These are phyloP conservation scores for Rostratula benghalensis DNA, from an alignment of 2,113 vertebrate species.

Conservation along the genomic window DNA sequence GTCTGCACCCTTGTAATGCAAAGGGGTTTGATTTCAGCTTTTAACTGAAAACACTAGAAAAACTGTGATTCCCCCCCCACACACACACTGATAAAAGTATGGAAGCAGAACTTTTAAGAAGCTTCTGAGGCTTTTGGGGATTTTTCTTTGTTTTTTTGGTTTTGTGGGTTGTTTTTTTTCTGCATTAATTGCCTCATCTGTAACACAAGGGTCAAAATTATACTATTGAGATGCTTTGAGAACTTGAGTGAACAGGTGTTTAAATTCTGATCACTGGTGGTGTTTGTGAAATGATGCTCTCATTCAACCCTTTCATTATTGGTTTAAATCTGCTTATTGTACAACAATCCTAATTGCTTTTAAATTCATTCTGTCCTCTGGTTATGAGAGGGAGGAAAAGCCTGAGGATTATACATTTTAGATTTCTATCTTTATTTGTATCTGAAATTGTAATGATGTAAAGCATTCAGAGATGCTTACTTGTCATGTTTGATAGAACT, in stretches of 20 bases:
- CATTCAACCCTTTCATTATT: background rate
- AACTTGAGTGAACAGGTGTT: background rate
- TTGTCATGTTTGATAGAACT: background rate
- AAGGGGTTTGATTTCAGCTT: background rate
- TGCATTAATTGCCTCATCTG: background rate
- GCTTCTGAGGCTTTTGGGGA: background rate
- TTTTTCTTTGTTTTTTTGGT: too few species aligned
- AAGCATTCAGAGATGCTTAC: background rate
- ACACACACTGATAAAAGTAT: background rate
- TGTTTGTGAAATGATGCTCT: background rate
- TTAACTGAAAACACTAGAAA: background rate
- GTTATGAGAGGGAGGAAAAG: slow-evolving; percentile 6
- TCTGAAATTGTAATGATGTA: slow-evolving; percentile 12
- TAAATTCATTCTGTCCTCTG: background rate
- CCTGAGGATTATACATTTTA: background rate
- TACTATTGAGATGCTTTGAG: background rate
- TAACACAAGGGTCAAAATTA: background rate
- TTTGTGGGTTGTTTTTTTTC: too few species aligned
- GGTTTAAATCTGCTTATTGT: slow-evolving; percentile 1
- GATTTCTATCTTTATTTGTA: background rate
- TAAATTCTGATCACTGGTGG: background rate
- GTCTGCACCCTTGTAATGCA: background rate
- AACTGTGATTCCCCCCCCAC: background rate
- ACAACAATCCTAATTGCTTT: background rate
- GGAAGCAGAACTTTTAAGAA: background rate